Conservation (phyloP, 2,113 vertebrate species). For the Odocoileus virginianus region DNA sequence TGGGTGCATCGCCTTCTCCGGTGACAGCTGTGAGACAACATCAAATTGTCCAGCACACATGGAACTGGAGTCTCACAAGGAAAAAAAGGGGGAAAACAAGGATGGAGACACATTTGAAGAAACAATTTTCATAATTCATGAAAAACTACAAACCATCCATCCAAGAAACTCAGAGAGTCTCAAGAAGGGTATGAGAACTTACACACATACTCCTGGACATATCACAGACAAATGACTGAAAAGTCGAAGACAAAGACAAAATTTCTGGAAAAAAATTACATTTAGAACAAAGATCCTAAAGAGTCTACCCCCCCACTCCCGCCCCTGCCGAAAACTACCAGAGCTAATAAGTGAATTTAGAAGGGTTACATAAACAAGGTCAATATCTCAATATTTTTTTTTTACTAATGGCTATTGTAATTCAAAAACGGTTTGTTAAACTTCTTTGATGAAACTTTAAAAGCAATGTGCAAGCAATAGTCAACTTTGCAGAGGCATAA, state of each 20-base stretch:
- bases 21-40: background rate
- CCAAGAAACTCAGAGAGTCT: background rate
- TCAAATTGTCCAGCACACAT: accelerated
- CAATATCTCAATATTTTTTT: background rate
- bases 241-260: background rate
- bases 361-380: background rate
- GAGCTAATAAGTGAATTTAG: background rate
- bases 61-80: background rate
- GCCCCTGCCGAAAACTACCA: background rate
- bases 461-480: background rate
- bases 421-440: background rate
- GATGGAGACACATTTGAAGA: background rate
- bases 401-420: background rate
- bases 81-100: background rate
- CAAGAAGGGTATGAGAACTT: background rate
- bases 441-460: background rate
- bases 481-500: background rate
- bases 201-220: background rate
- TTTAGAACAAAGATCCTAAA: background rate
- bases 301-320: background rate
- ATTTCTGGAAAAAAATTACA: background rate
- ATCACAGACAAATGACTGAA: background rate
- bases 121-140: background rate
- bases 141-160: background rate
- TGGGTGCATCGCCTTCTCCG: no score